Evolutionary conservation across 2,888 invertebrate genomes (phyloP).

Genomic region (Diaperis boleti): DNA sequence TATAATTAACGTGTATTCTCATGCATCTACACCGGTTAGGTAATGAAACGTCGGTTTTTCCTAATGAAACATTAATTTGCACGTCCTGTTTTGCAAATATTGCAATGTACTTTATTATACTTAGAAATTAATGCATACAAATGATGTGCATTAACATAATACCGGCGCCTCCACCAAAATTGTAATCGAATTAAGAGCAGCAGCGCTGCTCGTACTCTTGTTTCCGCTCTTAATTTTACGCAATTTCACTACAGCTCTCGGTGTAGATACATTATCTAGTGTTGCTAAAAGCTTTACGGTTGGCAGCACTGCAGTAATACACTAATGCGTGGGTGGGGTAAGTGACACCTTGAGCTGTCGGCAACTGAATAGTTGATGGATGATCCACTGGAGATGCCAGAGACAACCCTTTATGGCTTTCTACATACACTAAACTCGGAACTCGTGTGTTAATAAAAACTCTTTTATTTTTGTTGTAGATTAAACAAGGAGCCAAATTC

Average conservation of each 20-base stretch:
- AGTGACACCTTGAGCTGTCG: slow-evolving; percentile 62
- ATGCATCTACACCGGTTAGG: too few relatives aligned
- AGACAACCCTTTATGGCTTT: slow-evolving; percentile 43
- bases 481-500: background rate
- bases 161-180: slow-evolving; percentile 2
- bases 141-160: too few relatives aligned
- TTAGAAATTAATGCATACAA: too few relatives aligned
- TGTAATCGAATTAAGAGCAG: background rate
- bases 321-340: slow-evolving; percentile 62
- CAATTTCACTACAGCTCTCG: slow-evolving; percentile 33
- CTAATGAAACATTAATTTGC: too few relatives aligned
- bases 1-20: too few relatives aligned
- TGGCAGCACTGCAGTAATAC: slow-evolving; percentile 59
- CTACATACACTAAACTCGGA: slow-evolving; percentile 29
- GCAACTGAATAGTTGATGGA: slow-evolving; percentile 62
- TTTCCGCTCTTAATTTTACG: slow-evolving; percentile 28
- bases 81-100: too few relatives aligned
- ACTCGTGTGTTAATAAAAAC: slow-evolving; percentile 7
- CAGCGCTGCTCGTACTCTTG: too few relatives aligned
- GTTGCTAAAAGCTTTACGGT: slow-evolving; percentile 55
- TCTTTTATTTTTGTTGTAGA: background rate
- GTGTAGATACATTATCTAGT: slow-evolving; percentile 47
- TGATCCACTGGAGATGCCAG: slow-evolving; percentile 50
- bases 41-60: too few relatives aligned
- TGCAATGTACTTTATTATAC: too few relatives aligned